These are phyloP conservation scores for Stegophylla sp. DNA, from an alignment of 2,888 invertebrate species.

Conservation along the genomic window DNA sequence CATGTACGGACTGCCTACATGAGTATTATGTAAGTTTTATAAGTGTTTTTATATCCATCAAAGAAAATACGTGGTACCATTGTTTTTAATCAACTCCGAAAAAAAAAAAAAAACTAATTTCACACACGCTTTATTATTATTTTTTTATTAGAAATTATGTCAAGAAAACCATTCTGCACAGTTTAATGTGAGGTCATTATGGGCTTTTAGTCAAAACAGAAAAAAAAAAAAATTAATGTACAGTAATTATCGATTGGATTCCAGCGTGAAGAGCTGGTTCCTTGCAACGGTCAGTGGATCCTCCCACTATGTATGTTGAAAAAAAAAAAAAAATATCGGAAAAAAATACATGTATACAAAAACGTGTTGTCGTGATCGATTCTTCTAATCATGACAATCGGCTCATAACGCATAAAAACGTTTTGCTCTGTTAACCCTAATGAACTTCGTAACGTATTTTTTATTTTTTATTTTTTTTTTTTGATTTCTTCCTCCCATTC, in stretches of 20 bases:
- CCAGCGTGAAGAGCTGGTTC: slow-evolving; percentile 55
- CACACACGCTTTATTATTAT: neutral
- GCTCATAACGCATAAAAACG: slow-evolving; percentile 56
- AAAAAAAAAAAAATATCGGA: slow-evolving; percentile 47
- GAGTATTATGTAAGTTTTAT: no score
- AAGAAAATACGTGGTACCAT: neutral
- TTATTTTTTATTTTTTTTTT: no score
- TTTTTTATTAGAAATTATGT: slow-evolving; percentile 18
- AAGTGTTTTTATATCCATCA: no score
- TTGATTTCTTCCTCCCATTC: slow-evolving; percentile 16
- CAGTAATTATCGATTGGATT: slow-evolving; percentile 57
- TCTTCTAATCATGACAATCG: slow-evolving; percentile 58
- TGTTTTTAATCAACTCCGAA: neutral
- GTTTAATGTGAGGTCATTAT: slow-evolving; percentile 7
- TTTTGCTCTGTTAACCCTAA: slow-evolving; percentile 59
- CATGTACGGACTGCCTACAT: no score
- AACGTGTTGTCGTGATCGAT: slow-evolving; percentile 56
- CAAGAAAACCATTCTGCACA: slow-evolving; percentile 22
- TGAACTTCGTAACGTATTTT: slow-evolving; percentile 52
- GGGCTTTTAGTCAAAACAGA: slow-evolving; percentile 17
- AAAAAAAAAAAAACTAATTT: neutral
- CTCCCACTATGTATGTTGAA: slow-evolving; percentile 43
- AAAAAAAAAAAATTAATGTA: slow-evolving; percentile 22
- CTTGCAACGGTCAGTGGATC: slow-evolving; percentile 55
- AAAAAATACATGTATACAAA: slow-evolving; percentile 39